A percentile compares a stretch with the other conserved stretches of the same genome.
Conservation (phyloP, 2,113 vertebrate species). For the Sardina pilchardus region DNA sequence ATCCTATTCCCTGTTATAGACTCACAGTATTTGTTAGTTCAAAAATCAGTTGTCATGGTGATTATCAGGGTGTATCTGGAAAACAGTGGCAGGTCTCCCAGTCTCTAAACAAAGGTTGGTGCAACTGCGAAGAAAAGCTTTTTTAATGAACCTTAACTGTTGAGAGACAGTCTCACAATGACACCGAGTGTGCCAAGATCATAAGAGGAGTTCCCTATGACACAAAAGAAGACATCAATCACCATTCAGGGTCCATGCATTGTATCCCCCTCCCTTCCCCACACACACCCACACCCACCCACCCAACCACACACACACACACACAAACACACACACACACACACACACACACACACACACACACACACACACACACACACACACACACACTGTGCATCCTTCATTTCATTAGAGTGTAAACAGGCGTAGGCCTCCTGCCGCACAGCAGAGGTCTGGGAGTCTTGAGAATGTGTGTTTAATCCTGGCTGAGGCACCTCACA, state of each 20-base stretch:
- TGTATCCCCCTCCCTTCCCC: background rate
- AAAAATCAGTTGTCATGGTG: slow-evolving; percentile 11
- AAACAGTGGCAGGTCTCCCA: background rate
- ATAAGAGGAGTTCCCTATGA: background rate
- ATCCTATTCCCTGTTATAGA: background rate
- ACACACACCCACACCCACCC: background rate
- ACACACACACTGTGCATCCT: background rate
- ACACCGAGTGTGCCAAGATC: background rate
- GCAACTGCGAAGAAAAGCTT: background rate
- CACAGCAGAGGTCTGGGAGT: background rate
- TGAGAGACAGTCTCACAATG: background rate
- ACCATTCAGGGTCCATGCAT: background rate
- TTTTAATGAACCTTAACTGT: background rate
- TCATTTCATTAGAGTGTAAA: background rate
- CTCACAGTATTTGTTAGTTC: background rate
- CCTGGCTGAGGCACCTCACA: background rate
- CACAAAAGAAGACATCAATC: background rate
- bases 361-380: slow-evolving; percentile 19
- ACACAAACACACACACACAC: background rate
- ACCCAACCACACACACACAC: background rate
- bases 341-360: slow-evolving; percentile 16
- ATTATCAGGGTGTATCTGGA: background rate
- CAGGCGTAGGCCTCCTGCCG: background rate
- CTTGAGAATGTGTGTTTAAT: background rate
- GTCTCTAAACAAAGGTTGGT: background rate